phyloP scores from a whole-genome alignment of 2,888 invertebrate genomes.

The Acanthoscelides obtectus region DNA sequence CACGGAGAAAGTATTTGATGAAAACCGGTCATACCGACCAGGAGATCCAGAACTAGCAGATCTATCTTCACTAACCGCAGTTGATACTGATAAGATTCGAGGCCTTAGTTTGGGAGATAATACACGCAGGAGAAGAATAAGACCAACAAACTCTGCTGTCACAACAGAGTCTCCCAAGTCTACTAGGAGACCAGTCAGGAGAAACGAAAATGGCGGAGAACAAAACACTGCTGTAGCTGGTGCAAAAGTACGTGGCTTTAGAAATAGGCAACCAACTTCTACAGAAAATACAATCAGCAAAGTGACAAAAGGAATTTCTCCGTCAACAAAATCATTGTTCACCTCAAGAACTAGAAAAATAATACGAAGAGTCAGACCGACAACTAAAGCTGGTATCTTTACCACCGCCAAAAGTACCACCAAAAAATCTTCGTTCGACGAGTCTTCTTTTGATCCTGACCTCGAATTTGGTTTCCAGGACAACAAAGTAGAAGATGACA shows the following conservation, averaged over 20 bases:
- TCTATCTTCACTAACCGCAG: conserved; percentile 52
- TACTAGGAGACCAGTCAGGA: conserved; percentile 22
- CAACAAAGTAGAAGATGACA: conserved; percentile 17
- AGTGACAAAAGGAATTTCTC: neutral
- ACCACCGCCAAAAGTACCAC: neutral
- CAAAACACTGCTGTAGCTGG: conserved; percentile 15
- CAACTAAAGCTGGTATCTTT: conserved; percentile 6
- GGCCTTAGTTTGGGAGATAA: conserved; percentile 20
- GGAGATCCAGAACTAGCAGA: conserved; percentile 45
- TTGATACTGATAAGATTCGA: conserved; percentile 42
- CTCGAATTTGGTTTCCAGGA: conserved; percentile 10
- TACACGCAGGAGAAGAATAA: conserved; percentile 20
- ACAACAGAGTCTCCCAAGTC: conserved; percentile 18
- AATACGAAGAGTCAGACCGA: conserved; percentile 31
- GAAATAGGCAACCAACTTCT: conserved; percentile 16
- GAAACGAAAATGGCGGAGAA: conserved; percentile 19
- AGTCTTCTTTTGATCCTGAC: neutral
- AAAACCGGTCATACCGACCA: conserved; percentile 40
- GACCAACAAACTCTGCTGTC: conserved; percentile 19
- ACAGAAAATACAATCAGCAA: conserved; percentile 1
- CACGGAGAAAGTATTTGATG: conserved; percentile 30
- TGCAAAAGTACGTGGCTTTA: conserved; percentile 18
- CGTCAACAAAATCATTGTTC: neutral
- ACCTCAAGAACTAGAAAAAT: conserved; percentile 26
- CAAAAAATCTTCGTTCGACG: neutral